These are phyloP conservation scores for Lepidurus arcticus DNA, from an alignment of 1,140 invertebrate species.

Conservation along the genomic window DNA sequence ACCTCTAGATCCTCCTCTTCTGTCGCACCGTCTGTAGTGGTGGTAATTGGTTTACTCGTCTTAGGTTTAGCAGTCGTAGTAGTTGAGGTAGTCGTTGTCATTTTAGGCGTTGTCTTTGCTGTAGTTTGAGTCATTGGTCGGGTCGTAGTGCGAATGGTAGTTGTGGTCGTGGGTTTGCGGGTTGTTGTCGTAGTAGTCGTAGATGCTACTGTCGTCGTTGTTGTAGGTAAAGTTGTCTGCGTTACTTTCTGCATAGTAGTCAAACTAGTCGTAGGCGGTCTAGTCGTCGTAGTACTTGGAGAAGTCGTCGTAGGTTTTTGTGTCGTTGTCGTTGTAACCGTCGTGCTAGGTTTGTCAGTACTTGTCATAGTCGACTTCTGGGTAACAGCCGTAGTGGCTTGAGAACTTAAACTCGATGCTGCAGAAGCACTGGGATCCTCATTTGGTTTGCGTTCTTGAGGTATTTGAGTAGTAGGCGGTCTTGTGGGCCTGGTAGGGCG, in stretches of 20 bases:
- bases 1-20: neutral
- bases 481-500: neutral
- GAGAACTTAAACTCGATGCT: slow-evolving; percentile 26
- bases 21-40: neutral
- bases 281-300: slow-evolving; percentile 33
- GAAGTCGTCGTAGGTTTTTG: slow-evolving; percentile 32
- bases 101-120: slow-evolving; percentile 22
- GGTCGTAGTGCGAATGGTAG: slow-evolving; percentile 35
- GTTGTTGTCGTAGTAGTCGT: slow-evolving; percentile 33
- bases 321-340: slow-evolving; percentile 27
- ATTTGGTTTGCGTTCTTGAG: neutral
- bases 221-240: slow-evolving; percentile 26
- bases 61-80: slow-evolving; percentile 27
- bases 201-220: slow-evolving; percentile 2
- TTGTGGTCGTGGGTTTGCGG: slow-evolving; percentile 27
- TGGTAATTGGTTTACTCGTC: neutral
- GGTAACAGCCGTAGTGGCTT: neutral
- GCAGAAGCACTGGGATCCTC: neutral
- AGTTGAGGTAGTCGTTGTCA: slow-evolving; percentile 29
- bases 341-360: slow-evolving; percentile 18
- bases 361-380: slow-evolving; percentile 17
- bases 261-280: slow-evolving; percentile 30
- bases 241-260: slow-evolving; percentile 24
- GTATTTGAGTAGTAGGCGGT: neutral
- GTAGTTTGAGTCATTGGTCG: slow-evolving; percentile 40